These are phyloP conservation scores for Parascotia fuliginaria DNA, from an alignment of 2,888 invertebrate genomes.

Conservation along the genomic window DNA sequence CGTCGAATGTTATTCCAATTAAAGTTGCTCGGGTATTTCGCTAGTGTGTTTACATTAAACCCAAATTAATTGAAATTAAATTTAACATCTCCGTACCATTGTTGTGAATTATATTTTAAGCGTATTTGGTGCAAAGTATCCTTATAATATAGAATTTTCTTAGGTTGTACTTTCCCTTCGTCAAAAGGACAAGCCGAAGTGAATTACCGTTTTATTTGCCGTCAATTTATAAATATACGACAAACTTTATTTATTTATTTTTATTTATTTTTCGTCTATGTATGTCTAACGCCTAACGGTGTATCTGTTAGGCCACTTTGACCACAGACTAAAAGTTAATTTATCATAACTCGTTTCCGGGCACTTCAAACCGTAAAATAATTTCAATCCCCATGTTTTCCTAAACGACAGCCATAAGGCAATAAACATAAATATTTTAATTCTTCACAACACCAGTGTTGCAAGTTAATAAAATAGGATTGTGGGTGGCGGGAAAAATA, in stretches of 20 bases:
- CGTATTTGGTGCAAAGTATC: too few species aligned
- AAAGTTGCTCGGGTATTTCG: conserved; percentile 13
- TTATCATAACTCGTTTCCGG: conserved; percentile 30
- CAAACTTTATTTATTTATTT: too few species aligned
- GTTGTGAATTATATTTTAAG: too few species aligned
- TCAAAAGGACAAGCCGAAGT: too few species aligned
- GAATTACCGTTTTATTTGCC: too few species aligned
- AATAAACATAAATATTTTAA: conserved; percentile 63
- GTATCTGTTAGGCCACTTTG: background rate
- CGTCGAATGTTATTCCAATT: conserved; percentile 7
- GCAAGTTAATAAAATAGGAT: conserved; percentile 50
- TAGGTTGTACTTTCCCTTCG: too few species aligned
- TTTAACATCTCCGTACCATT: conserved; percentile 9
- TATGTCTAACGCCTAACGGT: too few species aligned
- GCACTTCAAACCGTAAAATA: conserved; percentile 41
- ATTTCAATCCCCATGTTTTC: conserved; percentile 35
- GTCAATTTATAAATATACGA: too few species aligned
- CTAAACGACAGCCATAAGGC: conserved; percentile 33
- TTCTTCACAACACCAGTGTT: conserved; percentile 50
- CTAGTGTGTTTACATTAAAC: conserved; percentile 28
- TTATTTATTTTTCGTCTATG: too few species aligned
- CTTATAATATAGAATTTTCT: too few species aligned
- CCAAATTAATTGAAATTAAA: conserved; percentile 28
- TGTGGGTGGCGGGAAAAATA: conserved; percentile 38
- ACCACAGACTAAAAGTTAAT: conserved; percentile 7